A percentile compares a stretch with the other conserved stretches of the same genome.
Evolutionary conservation across 2,797 vertebrate genomes (phyloP).

Genomic region (Urophycis tenuis): DNA sequence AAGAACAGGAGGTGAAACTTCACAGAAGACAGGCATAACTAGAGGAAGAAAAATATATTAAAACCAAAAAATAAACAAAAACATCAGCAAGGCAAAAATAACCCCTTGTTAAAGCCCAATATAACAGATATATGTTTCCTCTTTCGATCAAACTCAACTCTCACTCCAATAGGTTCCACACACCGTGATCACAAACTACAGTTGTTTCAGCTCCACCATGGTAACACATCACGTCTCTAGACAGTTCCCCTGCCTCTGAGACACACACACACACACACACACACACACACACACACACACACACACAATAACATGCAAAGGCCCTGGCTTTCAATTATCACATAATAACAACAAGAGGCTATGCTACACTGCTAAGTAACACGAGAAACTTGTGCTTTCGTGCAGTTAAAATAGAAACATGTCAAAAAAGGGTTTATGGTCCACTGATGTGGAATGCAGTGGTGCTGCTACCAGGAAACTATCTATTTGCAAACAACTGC

Average conservation of each 20-base stretch:
- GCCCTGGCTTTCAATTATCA: neutral
- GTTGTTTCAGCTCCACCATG: constrained; percentile 36
- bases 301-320: neutral
- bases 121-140: neutral
- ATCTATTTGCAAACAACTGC: neutral
- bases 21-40: neutral
- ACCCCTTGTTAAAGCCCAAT: neutral
- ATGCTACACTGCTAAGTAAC: neutral
- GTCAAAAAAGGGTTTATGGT: too few relatives aligned
- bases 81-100: neutral
- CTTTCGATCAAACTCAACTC: neutral
- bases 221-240: constrained; percentile 43
- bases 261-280: neutral
- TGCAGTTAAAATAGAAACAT: neutral
- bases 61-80: too few relatives aligned
- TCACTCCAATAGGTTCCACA: neutral
- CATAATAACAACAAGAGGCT: neutral
- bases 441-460: neutral
- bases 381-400: neutral
- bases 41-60: neutral
- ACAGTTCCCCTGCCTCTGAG: constrained; percentile 12
- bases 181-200: constrained; percentile 21
- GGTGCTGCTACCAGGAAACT: neutral
- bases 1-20: constrained; percentile 8
- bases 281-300: neutral